These are phyloP conservation scores for Synanthedon andrenaeformis DNA, from an alignment of 2,888 invertebrate genomes.

Conservation along the genomic window DNA sequence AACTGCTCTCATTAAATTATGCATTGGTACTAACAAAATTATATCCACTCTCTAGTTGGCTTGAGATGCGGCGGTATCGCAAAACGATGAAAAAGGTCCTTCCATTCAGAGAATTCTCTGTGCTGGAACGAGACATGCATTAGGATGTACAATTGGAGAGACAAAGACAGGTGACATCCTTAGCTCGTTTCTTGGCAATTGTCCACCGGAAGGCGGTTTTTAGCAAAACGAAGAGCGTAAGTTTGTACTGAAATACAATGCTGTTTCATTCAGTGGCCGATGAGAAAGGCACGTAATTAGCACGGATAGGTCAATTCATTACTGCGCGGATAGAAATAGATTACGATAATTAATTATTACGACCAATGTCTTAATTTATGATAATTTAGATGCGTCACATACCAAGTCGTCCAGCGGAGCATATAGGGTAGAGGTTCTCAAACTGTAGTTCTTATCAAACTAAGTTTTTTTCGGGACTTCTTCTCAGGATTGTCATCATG, in stretches of 20 bases:
- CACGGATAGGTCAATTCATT: slow-evolving; percentile 33
- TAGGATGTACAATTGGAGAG: slow-evolving; percentile 14
- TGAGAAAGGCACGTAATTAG: slow-evolving; percentile 41
- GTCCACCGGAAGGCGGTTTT: slow-evolving; percentile 65
- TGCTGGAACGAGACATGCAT: slow-evolving; percentile 26
- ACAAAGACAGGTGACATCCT: slow-evolving; percentile 32
- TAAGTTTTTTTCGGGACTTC: too few relatives aligned
- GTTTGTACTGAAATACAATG: slow-evolving; percentile 59
- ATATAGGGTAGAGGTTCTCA: too few relatives aligned
- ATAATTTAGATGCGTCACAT: slow-evolving; percentile 1
- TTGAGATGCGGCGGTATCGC: slow-evolving; percentile 48
- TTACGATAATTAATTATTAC: slow-evolving; percentile 2
- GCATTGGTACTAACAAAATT: slow-evolving; percentile 13
- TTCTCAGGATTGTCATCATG: too few relatives aligned
- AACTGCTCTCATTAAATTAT: slow-evolving; percentile 22
- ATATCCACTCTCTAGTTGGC: slow-evolving; percentile 57
- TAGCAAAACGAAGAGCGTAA: slow-evolving; percentile 52
- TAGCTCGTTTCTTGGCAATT: slow-evolving; percentile 61
- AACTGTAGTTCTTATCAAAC: too few relatives aligned
- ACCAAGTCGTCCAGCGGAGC: background rate
- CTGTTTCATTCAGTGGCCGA: slow-evolving; percentile 46
- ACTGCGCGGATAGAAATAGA: slow-evolving; percentile 3
- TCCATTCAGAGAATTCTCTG: slow-evolving; percentile 64
- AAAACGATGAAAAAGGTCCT: slow-evolving; percentile 52
- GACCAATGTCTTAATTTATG: background rate